Base-by-base conservation (phyloP, 2,797 vertebrate species). In the Chaetodon trifasciatus region DNA sequence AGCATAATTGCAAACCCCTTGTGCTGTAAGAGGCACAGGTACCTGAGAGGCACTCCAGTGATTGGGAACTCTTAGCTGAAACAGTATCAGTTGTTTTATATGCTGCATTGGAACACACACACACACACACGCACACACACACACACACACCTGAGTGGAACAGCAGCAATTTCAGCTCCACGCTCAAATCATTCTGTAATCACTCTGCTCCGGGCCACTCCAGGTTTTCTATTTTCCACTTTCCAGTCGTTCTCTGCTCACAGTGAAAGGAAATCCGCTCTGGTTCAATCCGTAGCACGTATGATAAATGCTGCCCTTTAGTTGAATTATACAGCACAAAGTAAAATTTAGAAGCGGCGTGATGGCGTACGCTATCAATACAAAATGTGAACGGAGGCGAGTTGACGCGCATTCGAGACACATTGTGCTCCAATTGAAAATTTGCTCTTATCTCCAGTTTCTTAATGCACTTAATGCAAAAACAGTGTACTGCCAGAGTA, bases 151-250 rank as follows among this genome's bases (percentile, higher is more conserved):
- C 50, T 12, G 66, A 68, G 60, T 76, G 37, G 73, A 83, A 76
- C 70, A 75, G 76, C 74, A 64, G 74, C 86, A 86, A 87, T 89
- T 87, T 90, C 83, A 70, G 75, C 82, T 70, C 62, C 62, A 40
- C n/a, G 16, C 78, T 88, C 79, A 81, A 90, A 88, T 88, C 86
- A 85, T 71, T 71, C 87, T 71, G 76, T 91, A 91, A 91, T 90
- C 90, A 88, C 84, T 74, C 79, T 73, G 80, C 88, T 89, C 74
- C n/a, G 40, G 79, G 83, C 82, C 73, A 84, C 78, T 88, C 75
- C 86, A 75, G 78, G 76, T 88, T 88, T 89, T 89, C 86, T 81
- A 70, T 86, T 88, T 79, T 58, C 76, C 76, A 82, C 83, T 80
- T 77, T 80, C 65, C 71, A 69, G 24, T 76, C 55, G 9, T 70